Evolutionary conservation across 1,140 invertebrate species (phyloP), one percentile per base, ranked within the genome.

Genomic region (Scaptomyza hsui): DNA sequence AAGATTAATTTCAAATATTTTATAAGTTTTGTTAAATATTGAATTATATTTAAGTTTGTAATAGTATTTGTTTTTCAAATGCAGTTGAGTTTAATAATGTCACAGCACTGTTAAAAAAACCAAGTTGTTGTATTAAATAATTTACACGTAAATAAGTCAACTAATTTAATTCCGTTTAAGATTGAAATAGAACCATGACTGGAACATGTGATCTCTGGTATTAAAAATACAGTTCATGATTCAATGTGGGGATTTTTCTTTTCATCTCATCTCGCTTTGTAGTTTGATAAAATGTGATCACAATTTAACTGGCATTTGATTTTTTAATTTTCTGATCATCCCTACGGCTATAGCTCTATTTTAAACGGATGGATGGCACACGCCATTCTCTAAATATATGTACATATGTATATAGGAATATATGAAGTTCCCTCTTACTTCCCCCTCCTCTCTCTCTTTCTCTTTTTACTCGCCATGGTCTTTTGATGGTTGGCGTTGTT

Each of bases 321-420:
- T 29, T 49, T 29, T 9, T n/a, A 32, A 29, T 21, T 26, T 1
- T 16, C 7, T 9, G 24, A n/a, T 13, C 48, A 32, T 32, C 24
- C 26, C 26, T 32, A 18, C 4, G 32, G 29, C 29, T 32, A 3
- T 1, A 37, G 32, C n/a, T 37, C 32, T n/a, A 37, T 9, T 29
- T 29, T 9, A 29, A 29, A 7, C 26, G 7, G 7, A 29, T 29
- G 9, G 16, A 39, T 44, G 60, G 60, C 60, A 63, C 60, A 63
- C 60, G 60, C 49, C 55, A 44, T 9, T 15, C 53, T 13, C n/a
- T 12, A 12, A 29, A 18, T n/a, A 37, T n/a, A 4, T 37, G 12
- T 37, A n/a, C 7, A 9, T 9, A 29, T 29, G 9, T 29, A 29
- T 29, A 29, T 1, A 9, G 0, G 1, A 7, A 29, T 29, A 9